Base-by-base conservation (phyloP, 2,888 invertebrate genomes). In the Troides helena region DNA sequence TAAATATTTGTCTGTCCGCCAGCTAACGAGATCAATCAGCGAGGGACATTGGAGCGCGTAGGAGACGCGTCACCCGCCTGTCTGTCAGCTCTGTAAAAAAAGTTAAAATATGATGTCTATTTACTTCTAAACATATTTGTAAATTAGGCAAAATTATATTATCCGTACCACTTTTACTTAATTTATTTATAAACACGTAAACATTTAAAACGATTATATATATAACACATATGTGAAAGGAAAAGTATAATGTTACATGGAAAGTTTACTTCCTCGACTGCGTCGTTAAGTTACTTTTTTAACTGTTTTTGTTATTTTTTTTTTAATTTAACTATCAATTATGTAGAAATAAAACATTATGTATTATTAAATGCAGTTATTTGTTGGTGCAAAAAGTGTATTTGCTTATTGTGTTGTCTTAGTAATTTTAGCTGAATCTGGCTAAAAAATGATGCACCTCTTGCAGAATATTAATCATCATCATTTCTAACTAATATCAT, bases 11-110 rank as follows among this genome's bases (percentile, higher is more conserved):
- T 59, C 56, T 30, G 57, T 2, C 2, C 62, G 23, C 50, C 12
- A 25, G 17, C 17, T 69, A 66, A 65, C 61, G 46, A 65, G 61
- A 69, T 69, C 65, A 65, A 65, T 53, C 50, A 58, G 65, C n/a
- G 46, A 14, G 56, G 65, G 69, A 61, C 56, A 25, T 12, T 21
- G 67, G 43, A 62, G n/a, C 43, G 18, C 57, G 10, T 39, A 57
- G 36, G 46, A 57, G 46, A 46, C n/a, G 25, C 30, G 64, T 17
- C 36, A 30, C 39, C 21, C 39, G 23, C 53, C 10, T 53, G 56
- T 18, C 56, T 56, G 67, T 53, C 60, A 21, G 30, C 23, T 46
- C 18, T 4, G 17, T 60, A 1, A 36, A 50, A 46, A 46, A 21
- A 46, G 36, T 30, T 36, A 60, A 60, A 60, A 60, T 39, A 39